Base-by-base conservation (phyloP, 2,797 vertebrate genomes). In the Tokudaia muenninki region DNA sequence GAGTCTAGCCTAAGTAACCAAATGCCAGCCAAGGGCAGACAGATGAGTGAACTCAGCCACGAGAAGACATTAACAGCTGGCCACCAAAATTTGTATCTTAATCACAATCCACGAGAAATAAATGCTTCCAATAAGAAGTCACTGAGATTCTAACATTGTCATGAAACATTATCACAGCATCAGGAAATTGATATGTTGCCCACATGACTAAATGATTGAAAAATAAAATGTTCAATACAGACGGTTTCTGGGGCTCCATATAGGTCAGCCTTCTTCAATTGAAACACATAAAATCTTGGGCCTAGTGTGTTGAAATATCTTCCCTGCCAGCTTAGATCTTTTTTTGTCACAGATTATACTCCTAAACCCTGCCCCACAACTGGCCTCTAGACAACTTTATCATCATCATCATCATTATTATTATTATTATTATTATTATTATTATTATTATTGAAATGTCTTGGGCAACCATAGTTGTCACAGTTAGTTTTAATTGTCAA, bases 241-340 rank as follows among this genome's bases (percentile, higher is more conserved):
- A 50, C 61, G 44, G 8, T 47, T 72, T 92, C 75, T 87, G 16
- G 50, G 63, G 7, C 34, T 44, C 19, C 13, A 63, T 59, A 52
- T 4, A 75, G 31, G 31, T 91, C 67, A 78, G 37, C 3, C 12
- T 90, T 92, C n/a, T 67, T 74, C 65, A 95, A n/a, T 1, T 50
- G 22, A 96, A 93, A 47, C 82, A 70, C 14, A 84, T 22, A 86
- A 90, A 9, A 44, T 81, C 70, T 92, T 91, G 5, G 37, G 59
- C 9, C 6, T 87, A 13, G 57, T 52, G 21, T 34, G 77, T 67
- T 22, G 81, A 75, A 94, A n/a, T 63, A 13, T 75, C 52, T 83
- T 63, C n/a, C 41, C 44, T 22, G 24, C 82, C 47, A 75, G 24
- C 6, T 80, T 8, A 8, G 17, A 91, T 41, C 4, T 21, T 63